Evolutionary conservation across 2,113 vertebrate species (phyloP), one percentile per base, ranked within the genome.

Genomic region (Rousettus leschenaultii): DNA sequence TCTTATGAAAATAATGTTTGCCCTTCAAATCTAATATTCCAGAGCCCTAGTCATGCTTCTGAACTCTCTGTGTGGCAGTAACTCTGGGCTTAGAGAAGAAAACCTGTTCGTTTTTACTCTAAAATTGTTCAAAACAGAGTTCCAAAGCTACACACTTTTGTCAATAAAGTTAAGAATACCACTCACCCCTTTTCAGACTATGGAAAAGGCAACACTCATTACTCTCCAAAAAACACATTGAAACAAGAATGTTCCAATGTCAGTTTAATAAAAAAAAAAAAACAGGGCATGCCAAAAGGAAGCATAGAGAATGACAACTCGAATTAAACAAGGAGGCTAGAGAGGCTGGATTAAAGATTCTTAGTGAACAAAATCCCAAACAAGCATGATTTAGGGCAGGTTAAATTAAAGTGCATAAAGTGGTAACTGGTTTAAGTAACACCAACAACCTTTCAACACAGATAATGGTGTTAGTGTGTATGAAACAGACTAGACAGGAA

Each of bases 201-300:
- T 45, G 33, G 82, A 87, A 96, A 93, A 98, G 89, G 93, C 88
- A 95, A 96, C 66, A 78, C 74, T 71, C 94, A 24, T 93, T 97
- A 91, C 94, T 97, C 95, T 95, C 95, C 87, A 55, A 95, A 98
- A 97, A 66, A 96, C 95, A 92, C 96, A 97, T 97, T 92, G 97
- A 98, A 97, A 97, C 43, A 93, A 95, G 28, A 91, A 80, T 96
- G 97, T 88, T 95, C 77, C 86, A 73, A 93, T 97, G 97, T 97
- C 95, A 96, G 89, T 93, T 98, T 98, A 98, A 98, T 97, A 95
- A 97, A 98, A n/a, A n/a, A n/a, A n/a, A n/a, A n/a, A n/a, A 98
- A 96, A 75, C 95, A 98, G 96, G 86, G 48, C 95, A 68, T 43
- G 86, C 89, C 90, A 93, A 75, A 93, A 96, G 95, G 96, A 97